Base-by-base conservation (phyloP, 2,888 invertebrate species). In the Deilephila elpenor region DNA sequence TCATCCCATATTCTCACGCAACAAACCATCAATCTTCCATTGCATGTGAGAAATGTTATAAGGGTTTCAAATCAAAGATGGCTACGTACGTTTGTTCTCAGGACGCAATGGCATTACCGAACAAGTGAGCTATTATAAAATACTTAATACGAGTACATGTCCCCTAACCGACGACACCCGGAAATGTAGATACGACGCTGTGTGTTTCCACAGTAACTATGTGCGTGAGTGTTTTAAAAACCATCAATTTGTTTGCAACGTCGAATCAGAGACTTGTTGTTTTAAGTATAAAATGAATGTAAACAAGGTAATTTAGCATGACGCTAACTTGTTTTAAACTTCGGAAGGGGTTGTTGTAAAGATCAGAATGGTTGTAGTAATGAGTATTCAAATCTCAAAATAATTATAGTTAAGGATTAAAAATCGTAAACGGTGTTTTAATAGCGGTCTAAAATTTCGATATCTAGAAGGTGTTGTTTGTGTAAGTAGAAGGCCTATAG, bases 1-100 rank as follows among this genome's bases (percentile, higher is more conserved):
- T 80, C 84, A 86, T 86, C 88, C 88, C 86, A 89, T 89, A 88
- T 87, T 91, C 92, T 90, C 92, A 92, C 92, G 92, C 88, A 80
- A 85, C 84, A 82, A 80, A 78, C 81, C 89, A 91, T 91, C 89
- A 88, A 91, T 87, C 83, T 82, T 79, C 25, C 51, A 67, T 67
- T 67, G 67, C 67, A 67, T 67, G 67, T 67, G 67, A 67, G 67
- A 67, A 67, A 67, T 67, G 51, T 64, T 67, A 64, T 64, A 67
- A 67, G 67, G 44, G 67, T 67, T 51, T 51, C 51, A 44, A 67
- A 51, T 67, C 67, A 51, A 51, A 44, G 67, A 51, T 51, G 25
- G 67, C 25, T 67, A 17, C 25, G 20, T 51, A 5, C 67, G 67
- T 29, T 67, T 67, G 51, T 67, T 67, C 67, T 17, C 67, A 67